Evolutionary conservation across 2,888 invertebrate genomes (phyloP).

Genomic region (Autographa pulchrina): DNA sequence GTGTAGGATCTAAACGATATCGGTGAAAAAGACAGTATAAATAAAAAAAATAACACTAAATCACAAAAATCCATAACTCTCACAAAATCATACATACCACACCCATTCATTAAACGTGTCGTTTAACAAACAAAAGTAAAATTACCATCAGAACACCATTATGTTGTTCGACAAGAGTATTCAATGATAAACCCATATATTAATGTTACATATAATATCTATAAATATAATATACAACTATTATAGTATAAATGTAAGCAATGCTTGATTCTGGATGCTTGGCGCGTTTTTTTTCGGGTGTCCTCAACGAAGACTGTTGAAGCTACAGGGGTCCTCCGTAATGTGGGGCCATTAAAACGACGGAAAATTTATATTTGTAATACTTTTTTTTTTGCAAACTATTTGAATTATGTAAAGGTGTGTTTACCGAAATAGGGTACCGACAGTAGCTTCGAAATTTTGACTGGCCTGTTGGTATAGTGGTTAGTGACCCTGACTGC

Average conservation of each 20-base stretch:
- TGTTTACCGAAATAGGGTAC: too few relatives aligned
- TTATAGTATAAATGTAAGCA: slow-evolving; percentile 37
- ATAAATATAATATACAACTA: slow-evolving; percentile 34
- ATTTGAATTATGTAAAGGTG: too few relatives aligned
- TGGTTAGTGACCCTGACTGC: too few relatives aligned
- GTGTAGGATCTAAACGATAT: not conserved
- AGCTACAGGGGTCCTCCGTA: slow-evolving; percentile 70
- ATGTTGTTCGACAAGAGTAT: slow-evolving; percentile 43
- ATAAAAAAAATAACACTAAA: slow-evolving; percentile 15
- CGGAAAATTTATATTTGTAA: slow-evolving; percentile 5
- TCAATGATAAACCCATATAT: slow-evolving; percentile 40
- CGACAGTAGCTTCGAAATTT: too few relatives aligned
- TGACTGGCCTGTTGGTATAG: too few relatives aligned
- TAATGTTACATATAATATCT: slow-evolving; percentile 37
- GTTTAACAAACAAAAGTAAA: slow-evolving; percentile 42
- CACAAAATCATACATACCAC: slow-evolving; percentile 36
- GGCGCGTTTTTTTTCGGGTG: slow-evolving; percentile 65
- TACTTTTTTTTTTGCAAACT: not conserved
- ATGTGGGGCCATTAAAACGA: slow-evolving; percentile 60
- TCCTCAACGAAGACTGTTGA: slow-evolving; percentile 68
- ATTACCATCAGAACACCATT: slow-evolving; percentile 54
- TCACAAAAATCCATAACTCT: slow-evolving; percentile 21
- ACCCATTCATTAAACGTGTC: slow-evolving; percentile 41
- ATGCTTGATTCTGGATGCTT: slow-evolving; percentile 58
- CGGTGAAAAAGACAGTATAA: not conserved